These are phyloP conservation scores for Thaumetopoea pityocampa DNA, from an alignment of 1,140 invertebrate genomes.

Conservation along the genomic window DNA sequence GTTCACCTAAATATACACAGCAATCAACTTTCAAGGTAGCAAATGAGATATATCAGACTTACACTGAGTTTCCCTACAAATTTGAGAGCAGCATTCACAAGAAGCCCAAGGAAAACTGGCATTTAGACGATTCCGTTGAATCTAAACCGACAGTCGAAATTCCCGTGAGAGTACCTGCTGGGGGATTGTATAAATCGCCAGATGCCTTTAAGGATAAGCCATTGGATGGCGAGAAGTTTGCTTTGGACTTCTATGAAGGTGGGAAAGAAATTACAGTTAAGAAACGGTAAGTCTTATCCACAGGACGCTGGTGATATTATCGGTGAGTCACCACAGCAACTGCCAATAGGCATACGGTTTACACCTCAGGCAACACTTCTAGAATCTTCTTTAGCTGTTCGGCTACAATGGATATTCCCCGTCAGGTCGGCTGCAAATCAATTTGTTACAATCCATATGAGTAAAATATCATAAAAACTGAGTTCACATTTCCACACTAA, in stretches of 20 bases:
- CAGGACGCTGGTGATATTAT: not conserved
- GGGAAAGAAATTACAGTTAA: conserved; percentile 38
- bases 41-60: conserved; percentile 19
- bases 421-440: too few relatives aligned
- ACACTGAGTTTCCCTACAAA: conserved; percentile 40
- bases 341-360: too few relatives aligned
- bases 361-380: too few relatives aligned
- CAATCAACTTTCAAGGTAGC: conserved; percentile 26
- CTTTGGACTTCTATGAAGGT: conserved; percentile 34
- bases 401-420: too few relatives aligned
- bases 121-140: conserved; percentile 30
- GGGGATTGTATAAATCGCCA: conserved; percentile 44
- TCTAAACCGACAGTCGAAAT: conserved; percentile 43
- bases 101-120: conserved; percentile 23
- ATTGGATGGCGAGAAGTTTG: conserved; percentile 35
- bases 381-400: too few relatives aligned
- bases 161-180: conserved; percentile 46
- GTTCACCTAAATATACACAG: conserved; percentile 32
- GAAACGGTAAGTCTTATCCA: conserved; percentile 42
- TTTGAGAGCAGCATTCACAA: conserved; percentile 30
- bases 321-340: too few relatives aligned
- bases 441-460: too few relatives aligned
- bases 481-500: too few relatives aligned
- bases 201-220: conserved; percentile 48
- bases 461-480: too few relatives aligned